Conservation (phyloP, 64 coral and sea anemone genomes). For the Actinia tenebrosa region DNA sequence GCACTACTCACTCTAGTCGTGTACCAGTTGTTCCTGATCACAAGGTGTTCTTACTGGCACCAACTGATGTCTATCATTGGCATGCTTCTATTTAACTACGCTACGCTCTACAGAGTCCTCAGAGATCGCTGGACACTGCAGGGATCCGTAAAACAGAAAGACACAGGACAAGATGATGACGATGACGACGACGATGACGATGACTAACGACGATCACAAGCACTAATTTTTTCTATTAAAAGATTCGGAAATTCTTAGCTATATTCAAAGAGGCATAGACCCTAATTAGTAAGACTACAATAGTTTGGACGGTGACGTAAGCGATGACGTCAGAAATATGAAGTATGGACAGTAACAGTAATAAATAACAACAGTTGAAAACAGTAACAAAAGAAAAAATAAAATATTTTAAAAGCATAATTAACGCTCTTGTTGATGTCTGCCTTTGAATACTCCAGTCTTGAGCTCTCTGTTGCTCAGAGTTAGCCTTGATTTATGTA, state of each 20-base stretch:
- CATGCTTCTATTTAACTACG: slow-evolving; percentile 87
- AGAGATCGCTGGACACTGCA: slow-evolving; percentile 97
- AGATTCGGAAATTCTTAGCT: neutral
- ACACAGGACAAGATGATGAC: slow-evolving; percentile 20
- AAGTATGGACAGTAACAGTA: neutral
- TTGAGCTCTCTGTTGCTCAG: too few relatives aligned
- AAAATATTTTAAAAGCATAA: neutral
- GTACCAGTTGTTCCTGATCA: slow-evolving; percentile 89
- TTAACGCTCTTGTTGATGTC: neutral
- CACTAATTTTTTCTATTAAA: neutral
- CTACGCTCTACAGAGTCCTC: slow-evolving; percentile 80
- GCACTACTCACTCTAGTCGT: slow-evolving; percentile 63
- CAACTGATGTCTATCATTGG: slow-evolving; percentile 80
- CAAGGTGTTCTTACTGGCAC: slow-evolving; percentile 77
- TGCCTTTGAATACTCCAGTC: too few relatives aligned
- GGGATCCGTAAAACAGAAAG: slow-evolving; percentile 50
- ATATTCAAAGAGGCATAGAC: neutral
- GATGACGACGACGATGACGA: neutral
- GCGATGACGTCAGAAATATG: neutral
- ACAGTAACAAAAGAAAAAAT: neutral
- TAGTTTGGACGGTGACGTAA: neutral
- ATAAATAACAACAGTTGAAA: neutral
- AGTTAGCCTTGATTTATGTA: too few relatives aligned
- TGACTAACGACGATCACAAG: neutral
- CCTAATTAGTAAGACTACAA: neutral